Evolutionary conservation across 2,113 vertebrate genomes (phyloP).

Genomic region (Typhlomys cinereus): DNA sequence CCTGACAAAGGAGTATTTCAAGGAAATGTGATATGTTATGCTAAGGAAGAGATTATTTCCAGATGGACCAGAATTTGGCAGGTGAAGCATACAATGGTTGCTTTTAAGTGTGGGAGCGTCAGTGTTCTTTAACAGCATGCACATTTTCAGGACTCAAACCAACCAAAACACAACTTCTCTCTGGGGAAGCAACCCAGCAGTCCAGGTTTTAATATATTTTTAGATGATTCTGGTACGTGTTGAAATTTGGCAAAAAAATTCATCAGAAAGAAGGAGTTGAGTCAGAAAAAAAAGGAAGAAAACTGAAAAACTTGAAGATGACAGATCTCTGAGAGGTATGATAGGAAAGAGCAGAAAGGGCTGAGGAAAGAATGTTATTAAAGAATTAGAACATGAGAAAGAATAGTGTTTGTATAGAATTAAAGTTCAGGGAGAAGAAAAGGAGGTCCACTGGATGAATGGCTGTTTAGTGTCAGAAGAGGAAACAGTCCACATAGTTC

Average conservation of each 20-base stretch:
- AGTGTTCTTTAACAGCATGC: slow-evolving; percentile 14
- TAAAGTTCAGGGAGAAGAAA: background rate
- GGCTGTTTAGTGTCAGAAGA: slow-evolving; percentile 22
- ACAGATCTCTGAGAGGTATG: background rate
- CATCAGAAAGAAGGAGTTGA: slow-evolving; percentile 36
- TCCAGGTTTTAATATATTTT: slow-evolving; percentile 22
- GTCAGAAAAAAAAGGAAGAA: background rate
- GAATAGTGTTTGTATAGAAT: slow-evolving; percentile 12
- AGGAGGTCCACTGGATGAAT: slow-evolving; percentile 18
- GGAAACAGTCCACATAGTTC: background rate
- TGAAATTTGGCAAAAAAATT: slow-evolving; percentile 50
- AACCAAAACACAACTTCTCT: slow-evolving; percentile 38
- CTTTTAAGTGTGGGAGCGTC: slow-evolving; percentile 17
- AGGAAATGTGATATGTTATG: slow-evolving; percentile 1
- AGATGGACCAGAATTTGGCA: background rate
- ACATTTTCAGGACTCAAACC: slow-evolving; percentile 5
- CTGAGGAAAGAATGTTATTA: background rate
- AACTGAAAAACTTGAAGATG: slow-evolving; percentile 16
- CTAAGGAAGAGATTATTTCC: slow-evolving; percentile 40
- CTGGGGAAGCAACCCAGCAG: background rate
- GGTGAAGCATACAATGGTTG: background rate
- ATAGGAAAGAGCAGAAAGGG: background rate
- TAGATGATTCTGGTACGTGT: slow-evolving; percentile 1
- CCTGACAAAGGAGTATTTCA: slow-evolving; percentile 47
- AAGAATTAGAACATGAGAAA: slow-evolving; percentile 29